phyloP scores from a whole-genome alignment of 1,140 invertebrate species.

The Caerostris extrusa region DNA sequence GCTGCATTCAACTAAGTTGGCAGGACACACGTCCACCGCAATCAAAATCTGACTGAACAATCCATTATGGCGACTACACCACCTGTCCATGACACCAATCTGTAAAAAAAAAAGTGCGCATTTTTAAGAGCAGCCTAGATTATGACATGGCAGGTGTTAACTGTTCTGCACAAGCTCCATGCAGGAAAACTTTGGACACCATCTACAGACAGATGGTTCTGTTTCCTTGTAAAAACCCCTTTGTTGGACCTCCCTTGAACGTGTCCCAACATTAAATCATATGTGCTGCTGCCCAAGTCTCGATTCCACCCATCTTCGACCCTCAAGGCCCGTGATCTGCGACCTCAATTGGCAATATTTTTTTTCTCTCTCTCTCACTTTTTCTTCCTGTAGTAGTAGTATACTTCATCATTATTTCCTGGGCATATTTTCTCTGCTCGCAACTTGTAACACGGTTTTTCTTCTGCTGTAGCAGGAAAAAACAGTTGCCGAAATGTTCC shows the following conservation, averaged over 20 bases:
- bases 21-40: not conserved
- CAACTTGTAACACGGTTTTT: not conserved
- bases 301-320: not conserved
- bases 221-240: constrained; percentile 12
- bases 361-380: not conserved
- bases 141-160: constrained; percentile 29
- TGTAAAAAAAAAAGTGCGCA: not conserved
- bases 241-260: not conserved
- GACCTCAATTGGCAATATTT: constrained; percentile 46
- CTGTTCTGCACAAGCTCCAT: constrained; percentile 1
- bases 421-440: not conserved
- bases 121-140: constrained; percentile 13
- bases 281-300: not conserved
- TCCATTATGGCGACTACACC: not conserved
- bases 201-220: constrained; percentile 40
- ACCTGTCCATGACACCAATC: constrained; percentile 29
- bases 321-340: constrained; percentile 1
- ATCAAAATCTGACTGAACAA: not conserved
- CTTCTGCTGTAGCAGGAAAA: not conserved
- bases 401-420: constrained; percentile 4
- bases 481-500: not conserved
- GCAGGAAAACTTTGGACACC: constrained; percentile 24
- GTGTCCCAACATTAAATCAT: constrained; percentile 47
- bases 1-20: not conserved
- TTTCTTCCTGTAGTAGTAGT: not conserved